Percentiles rank a stretch among this genome's conserved stretches.
Conservation (phyloP, 2,888 invertebrate genomes). For the Heterodera filipjevi region DNA sequence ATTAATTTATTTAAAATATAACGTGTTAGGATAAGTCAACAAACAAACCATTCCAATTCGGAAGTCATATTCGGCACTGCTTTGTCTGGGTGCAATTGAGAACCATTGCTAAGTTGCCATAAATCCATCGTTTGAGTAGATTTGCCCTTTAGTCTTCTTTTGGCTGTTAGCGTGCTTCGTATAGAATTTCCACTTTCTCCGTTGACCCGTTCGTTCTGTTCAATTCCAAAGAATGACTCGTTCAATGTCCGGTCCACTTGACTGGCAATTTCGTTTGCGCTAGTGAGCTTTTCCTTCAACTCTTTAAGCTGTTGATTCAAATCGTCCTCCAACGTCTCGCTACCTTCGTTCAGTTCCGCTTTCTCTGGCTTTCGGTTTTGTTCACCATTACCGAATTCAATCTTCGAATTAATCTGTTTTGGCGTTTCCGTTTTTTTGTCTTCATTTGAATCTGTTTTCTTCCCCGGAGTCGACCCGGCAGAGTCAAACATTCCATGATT, state of each 20-base stretch:
- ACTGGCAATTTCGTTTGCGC: conserved; percentile 8
- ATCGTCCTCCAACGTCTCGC: conserved; percentile 16
- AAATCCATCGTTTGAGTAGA: background rate
- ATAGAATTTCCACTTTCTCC: background rate
- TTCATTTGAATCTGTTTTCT: background rate
- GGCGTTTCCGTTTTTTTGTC: background rate
- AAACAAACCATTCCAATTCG: background rate
- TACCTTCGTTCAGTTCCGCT: background rate
- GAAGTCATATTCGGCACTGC: background rate
- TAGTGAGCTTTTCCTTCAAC: conserved; percentile 16
- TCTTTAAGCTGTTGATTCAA: conserved; percentile 17
- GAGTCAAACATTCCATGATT: background rate
- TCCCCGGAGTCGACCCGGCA: background rate
- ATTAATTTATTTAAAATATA: no score
- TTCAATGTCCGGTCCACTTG: conserved; percentile 19
- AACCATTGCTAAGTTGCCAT: no score
- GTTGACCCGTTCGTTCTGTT: background rate
- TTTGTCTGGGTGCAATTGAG: background rate
- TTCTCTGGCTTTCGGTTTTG: background rate
- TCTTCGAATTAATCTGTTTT: background rate
- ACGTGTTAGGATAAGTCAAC: background rate
- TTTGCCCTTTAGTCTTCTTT: background rate
- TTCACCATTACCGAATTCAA: background rate
- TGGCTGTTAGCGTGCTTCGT: background rate
- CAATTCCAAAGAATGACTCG: background rate